These are phyloP conservation scores for Astreopora myriophthalma DNA, from an alignment of 64 coral and sea anemone species.

Conservation along the genomic window DNA sequence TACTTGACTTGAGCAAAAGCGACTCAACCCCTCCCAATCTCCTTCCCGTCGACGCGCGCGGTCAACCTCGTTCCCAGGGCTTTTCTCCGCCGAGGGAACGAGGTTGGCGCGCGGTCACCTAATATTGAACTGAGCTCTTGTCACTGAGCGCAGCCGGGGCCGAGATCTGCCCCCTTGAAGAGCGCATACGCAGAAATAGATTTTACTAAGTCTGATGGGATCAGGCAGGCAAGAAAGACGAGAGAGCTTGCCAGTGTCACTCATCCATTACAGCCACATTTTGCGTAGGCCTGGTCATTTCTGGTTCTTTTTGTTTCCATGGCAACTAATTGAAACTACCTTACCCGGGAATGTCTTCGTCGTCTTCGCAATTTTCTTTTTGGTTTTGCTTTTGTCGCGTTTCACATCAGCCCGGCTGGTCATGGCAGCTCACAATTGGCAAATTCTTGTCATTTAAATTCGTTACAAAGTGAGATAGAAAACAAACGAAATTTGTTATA, in stretches of 20 bases:
- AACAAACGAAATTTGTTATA: no score
- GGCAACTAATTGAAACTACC: not conserved
- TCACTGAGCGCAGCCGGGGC: not conserved
- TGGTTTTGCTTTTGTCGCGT: no score
- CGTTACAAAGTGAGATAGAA: no score
- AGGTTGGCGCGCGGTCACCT: no score
- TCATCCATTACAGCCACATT: not conserved
- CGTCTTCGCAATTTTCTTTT: no score
- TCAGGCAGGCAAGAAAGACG: conserved; percentile 52
- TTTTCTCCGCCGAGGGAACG: no score
- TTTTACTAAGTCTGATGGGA: conserved; percentile 81
- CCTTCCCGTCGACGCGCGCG: not conserved
- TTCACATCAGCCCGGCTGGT: no score
- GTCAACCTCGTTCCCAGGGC: no score
- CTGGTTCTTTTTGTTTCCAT: not conserved
- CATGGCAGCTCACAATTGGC: no score
- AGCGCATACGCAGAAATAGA: conserved; percentile 78
- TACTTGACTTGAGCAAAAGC: conserved; percentile 65
- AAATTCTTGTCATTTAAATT: no score
- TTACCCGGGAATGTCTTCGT: no score
- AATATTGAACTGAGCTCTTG: conserved; percentile 22
- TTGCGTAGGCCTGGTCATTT: not conserved
- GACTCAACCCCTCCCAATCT: not conserved
- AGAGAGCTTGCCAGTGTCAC: conserved; percentile 8
- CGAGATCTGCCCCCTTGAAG: conserved; percentile 48